Conservation (phyloP, 2,797 vertebrate genomes). For the Acanthopagrus latus region DNA sequence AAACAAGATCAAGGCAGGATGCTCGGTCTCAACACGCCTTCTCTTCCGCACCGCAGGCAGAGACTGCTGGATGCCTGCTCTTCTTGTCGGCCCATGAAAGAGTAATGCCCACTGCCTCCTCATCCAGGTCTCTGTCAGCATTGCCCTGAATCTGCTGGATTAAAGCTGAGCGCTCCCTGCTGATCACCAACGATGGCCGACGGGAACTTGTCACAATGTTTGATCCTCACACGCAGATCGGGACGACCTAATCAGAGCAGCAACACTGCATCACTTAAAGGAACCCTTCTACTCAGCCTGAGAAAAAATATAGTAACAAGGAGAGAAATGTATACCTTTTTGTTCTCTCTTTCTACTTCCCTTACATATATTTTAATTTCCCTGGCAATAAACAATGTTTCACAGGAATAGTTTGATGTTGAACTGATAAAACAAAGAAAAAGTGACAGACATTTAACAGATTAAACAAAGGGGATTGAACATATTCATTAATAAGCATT, state of each 20-base stretch:
- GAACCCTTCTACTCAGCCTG: background rate
- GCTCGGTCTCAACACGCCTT: constrained; percentile 26
- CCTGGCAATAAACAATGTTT: background rate
- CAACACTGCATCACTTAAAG: background rate
- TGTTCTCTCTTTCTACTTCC: background rate
- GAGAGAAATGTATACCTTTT: background rate
- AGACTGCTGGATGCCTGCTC: constrained; percentile 35
- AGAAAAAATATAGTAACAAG: background rate
- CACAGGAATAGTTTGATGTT: background rate
- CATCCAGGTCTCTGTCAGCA: constrained; percentile 19
- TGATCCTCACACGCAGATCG: constrained; percentile 41
- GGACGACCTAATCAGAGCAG: constrained; percentile 7
- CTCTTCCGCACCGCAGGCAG: constrained; percentile 42
- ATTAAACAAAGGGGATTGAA: background rate
- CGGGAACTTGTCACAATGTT: constrained; percentile 45
- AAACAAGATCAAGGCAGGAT: constrained; percentile 45
- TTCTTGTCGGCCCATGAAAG: constrained; percentile 40
- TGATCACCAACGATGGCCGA: constrained; percentile 10
- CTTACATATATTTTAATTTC: background rate
- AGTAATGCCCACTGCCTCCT: constrained; percentile 35
- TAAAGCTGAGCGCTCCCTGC: constrained; percentile 48
- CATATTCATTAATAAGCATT: background rate
- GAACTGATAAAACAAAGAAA: too few relatives aligned
- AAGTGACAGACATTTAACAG: background rate
- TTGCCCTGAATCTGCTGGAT: constrained; percentile 41